A percentile compares a stretch with the other conserved stretches of the same genome.
Conservation (phyloP, 53 echinoderm and acorn worm species). For the Patiria pectinifera region DNA sequence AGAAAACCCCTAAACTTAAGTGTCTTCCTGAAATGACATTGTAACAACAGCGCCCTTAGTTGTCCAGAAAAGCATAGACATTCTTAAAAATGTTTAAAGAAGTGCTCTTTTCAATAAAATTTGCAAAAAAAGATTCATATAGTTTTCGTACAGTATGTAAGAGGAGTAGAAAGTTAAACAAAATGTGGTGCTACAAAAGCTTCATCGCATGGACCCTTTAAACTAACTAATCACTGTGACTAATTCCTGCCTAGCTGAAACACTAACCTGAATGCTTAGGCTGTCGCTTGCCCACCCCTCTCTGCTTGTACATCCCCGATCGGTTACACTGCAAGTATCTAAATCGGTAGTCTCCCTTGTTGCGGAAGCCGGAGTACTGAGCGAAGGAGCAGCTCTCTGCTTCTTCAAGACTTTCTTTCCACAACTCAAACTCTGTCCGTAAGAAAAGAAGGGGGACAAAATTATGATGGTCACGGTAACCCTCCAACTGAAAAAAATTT, state of each 20-base stretch:
- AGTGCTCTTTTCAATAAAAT: too few species aligned
- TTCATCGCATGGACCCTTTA: neutral
- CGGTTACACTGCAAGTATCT: slow-evolving; percentile 51
- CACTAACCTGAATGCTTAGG: slow-evolving; percentile 21
- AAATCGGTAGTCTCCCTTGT: slow-evolving; percentile 42
- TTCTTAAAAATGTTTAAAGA: too few species aligned
- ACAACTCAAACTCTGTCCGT: slow-evolving; percentile 51
- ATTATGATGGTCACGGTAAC: too few species aligned
- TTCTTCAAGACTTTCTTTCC: slow-evolving; percentile 43
- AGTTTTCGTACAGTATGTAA: too few species aligned
- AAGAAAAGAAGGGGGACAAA: neutral
- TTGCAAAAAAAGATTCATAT: too few species aligned
- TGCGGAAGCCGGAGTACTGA: slow-evolving; percentile 48
- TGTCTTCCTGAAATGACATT: too few species aligned
- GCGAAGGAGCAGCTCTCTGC: slow-evolving; percentile 53
- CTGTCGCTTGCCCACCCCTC: slow-evolving; percentile 41
- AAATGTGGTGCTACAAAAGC: too few species aligned
- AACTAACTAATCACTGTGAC: neutral
- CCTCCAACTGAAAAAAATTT: too few species aligned
- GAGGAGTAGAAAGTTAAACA: too few species aligned
- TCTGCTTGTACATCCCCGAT: slow-evolving; percentile 36
- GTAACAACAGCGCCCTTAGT: too few species aligned
- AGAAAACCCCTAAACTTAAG: too few species aligned
- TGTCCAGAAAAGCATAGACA: too few species aligned
- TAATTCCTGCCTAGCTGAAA: neutral